These are phyloP conservation scores for Falco rusticolus DNA, from an alignment of 2,797 vertebrate genomes.

Conservation along the genomic window DNA sequence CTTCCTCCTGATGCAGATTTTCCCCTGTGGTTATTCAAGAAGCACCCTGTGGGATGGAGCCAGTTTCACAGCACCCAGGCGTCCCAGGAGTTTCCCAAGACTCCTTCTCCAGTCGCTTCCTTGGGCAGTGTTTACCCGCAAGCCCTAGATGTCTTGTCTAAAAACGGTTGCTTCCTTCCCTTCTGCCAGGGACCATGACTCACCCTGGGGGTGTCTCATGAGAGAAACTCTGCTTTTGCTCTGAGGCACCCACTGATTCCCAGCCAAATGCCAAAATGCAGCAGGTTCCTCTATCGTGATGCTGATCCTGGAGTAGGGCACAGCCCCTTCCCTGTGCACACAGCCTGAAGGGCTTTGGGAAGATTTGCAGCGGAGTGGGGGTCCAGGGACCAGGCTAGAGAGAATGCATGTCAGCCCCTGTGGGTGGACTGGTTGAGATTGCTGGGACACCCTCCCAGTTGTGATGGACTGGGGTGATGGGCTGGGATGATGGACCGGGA, in stretches of 20 bases:
- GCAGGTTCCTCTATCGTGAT: fast-evolving
- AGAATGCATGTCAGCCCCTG: background rate
- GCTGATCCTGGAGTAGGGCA: fast-evolving
- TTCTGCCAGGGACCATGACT: background rate
- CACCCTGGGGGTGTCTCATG: background rate
- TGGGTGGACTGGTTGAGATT: fast-evolving
- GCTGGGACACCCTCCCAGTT: background rate
- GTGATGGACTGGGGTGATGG: background rate
- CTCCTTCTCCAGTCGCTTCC: background rate
- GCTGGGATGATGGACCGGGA: background rate
- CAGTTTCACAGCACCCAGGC: fast-evolving
- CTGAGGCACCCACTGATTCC: background rate
- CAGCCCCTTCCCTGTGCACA: background rate
- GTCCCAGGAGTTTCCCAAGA: background rate
- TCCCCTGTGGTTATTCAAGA: fast-evolving
- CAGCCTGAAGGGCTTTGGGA: fast-evolving
- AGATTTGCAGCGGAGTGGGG: background rate
- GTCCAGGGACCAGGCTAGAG: fast-evolving
- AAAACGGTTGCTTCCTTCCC: background rate
- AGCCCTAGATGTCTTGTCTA: background rate
- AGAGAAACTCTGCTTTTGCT: background rate
- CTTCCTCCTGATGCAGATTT: background rate
- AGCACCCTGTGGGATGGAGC: background rate
- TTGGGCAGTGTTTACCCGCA: background rate
- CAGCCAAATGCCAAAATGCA: background rate